Evolutionary conservation across 2,888 invertebrate genomes (phyloP), one percentile per base, ranked within the genome.

Genomic region (Amblyjoppa proteus): DNA sequence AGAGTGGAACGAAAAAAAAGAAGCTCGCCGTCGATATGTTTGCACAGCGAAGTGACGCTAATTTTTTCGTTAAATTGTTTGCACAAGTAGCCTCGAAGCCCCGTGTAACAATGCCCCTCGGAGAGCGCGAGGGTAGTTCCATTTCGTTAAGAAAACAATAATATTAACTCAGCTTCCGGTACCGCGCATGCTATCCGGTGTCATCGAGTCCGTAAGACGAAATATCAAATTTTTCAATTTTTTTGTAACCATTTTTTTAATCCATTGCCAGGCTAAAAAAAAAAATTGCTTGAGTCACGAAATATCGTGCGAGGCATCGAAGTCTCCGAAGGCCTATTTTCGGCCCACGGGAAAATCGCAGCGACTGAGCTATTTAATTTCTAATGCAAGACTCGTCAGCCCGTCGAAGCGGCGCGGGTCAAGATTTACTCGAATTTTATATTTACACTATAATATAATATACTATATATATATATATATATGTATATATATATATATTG

Each of bases 61-160:
- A 85, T 83, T 84, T 79, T 77, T 77, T 69, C 45, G 61, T 66
- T 73, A 80, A 80, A 83, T 61, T 85, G 80, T 80, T 80, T 66
- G 80, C 7, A 73, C 73, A 76, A 83, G 71, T 41, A 83, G 68
- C 31, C 61, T 69, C 34, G 41, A 41, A 68, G 20, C 41, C 41
- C 13, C 41, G 28, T 25, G 13, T 13, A n/a, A 56, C 38, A 41
- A 53, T 77, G 53, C 16, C 53, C 28, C 11, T 6, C 13, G 66
- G 2, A 4, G 16, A 6, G 31, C 64, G n/a, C 64, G 3, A 51
- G 38, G 28, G 76, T 38, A 51, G 66, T 68, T 76, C 28, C 77
- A 77, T 76, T 79, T 80, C 68, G 25, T 80, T 81, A 64, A 25
- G 73, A 83, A 77, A 85, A 85, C 77, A 83, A 83, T 77, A 83